phyloP scores from a whole-genome alignment of 2,797 vertebrate genomes.

The Alca torda region DNA sequence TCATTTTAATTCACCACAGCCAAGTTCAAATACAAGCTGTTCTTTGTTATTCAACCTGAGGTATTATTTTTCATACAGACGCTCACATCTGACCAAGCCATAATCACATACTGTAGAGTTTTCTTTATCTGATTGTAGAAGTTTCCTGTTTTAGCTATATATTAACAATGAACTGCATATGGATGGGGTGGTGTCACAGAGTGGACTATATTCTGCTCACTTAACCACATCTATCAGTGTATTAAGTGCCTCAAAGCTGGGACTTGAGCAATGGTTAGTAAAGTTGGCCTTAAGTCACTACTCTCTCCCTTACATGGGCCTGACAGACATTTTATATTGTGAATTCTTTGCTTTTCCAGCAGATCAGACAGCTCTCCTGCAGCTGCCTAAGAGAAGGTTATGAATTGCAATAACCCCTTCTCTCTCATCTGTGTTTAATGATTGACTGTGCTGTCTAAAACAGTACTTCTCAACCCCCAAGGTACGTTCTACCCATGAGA shows the following conservation, averaged over 20 bases:
- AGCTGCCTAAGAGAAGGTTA: not conserved
- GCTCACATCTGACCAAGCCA: constrained; percentile 54
- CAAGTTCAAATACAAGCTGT: constrained; percentile 73
- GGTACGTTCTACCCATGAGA: not conserved
- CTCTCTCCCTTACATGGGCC: not conserved
- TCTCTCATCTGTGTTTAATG: not conserved
- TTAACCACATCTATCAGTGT: constrained; percentile 20
- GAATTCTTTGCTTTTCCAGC: not conserved
- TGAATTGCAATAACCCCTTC: not conserved
- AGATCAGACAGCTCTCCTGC: not conserved
- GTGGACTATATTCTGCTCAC: not conserved
- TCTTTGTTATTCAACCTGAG: constrained; percentile 59
- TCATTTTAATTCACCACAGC: constrained; percentile 51
- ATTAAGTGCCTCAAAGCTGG: not conserved
- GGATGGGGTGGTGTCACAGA: not conserved
- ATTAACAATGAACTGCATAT: constrained; percentile 25
- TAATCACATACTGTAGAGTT: constrained; percentile 31
- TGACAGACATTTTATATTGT: not conserved
- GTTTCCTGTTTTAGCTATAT: constrained; percentile 38
- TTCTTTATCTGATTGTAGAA: constrained; percentile 55
- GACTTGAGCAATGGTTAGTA: not conserved
- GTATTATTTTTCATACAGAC: not conserved
- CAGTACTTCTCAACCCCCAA: not conserved
- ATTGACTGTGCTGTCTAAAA: not conserved
- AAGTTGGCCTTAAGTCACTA: not conserved